Base-by-base conservation (phyloP, 2,113 vertebrate genomes). In the Mormyrus lacerda region DNA sequence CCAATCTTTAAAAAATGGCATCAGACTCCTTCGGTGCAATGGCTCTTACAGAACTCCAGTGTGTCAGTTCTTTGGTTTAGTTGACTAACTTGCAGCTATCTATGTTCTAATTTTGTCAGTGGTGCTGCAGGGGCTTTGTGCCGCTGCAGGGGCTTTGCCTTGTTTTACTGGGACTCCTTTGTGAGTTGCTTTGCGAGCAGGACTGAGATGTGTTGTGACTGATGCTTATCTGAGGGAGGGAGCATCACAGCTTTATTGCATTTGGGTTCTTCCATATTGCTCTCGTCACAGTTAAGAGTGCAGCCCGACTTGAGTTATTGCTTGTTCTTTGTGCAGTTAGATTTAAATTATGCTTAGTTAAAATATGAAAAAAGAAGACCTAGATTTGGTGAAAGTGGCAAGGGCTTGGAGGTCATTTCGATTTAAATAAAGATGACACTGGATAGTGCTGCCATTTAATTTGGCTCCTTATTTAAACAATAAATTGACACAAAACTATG, bases 1-100 rank as follows among this genome's bases (percentile, higher is more conserved):
- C 47, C 50, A 89, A 91, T 88, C 73, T 58, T 86, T 90, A 89
- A 91, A 10, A 90, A 93, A 91, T 87, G 15, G 85, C 48, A 48
- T 91, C 69, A 86, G 39, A 89, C 92, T 91, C 5, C 1, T 21
- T 51, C 11, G 31, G 73, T 55, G 31, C 51, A 82, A 15, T 27
- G 15, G 11, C 85, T 51, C 35, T 82, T 88, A 47, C 17, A 21
- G 69, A n/a, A 88, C 31, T 21, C 42, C 76, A 31, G 27, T 69
- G 15, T 53, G 48, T 35, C 88, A 6, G 2, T 79, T 27, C 31
- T 89, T n/a, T 82, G 24, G 6, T 79, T 79, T 42, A 39, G 15
- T 79, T 79, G 73, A 35, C 31, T 35, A 15, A 42, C 35, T 79
- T 42, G 73, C 6, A 6, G 17, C 73, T 79, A 39, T 19, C 4